Evolutionary conservation across 2,797 vertebrate species (phyloP), one percentile per base, ranked within the genome.

Genomic region (Podargus strigoides): DNA sequence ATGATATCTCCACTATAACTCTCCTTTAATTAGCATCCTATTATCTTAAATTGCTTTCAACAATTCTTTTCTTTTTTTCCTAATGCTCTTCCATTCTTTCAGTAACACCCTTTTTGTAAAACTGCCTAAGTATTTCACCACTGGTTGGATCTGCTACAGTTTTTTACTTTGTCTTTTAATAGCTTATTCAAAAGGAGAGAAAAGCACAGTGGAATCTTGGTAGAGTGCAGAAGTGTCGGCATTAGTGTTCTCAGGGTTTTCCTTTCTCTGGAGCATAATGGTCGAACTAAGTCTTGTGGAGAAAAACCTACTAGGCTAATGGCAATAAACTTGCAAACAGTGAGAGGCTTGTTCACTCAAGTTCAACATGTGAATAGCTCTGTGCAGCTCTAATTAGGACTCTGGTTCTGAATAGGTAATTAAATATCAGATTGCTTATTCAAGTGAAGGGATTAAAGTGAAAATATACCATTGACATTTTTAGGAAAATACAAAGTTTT

Each of bases 11-110:
- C 49, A 42, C 60, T 84, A 24, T 95, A 92, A 94, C 82, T 96
- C 89, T 80, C 69, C 67, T 93, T 96, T 97, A 96, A 97, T 96
- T 96, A 94, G 63, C 49, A 80, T 63, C 63, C 46, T 85, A 89
- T 94, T 96, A 93, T 81, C 66, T 93, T 91, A 93, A 92, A 90
- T 95, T 83, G 64, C 70, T 93, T 93, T 88, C 74, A 86, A 73
- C 22, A 6, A 23, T 68, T 73, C 55, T n/a, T 2, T 27, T 26
- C 17, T 77, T 52, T 60, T 83, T 68, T 50, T 5, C 15, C 23
- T 66, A 85, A 84, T 82, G 60, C 34, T 92, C 34, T 63, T 86
- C 28, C 30, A 39, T 92, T 90, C 49, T 89, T 90, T 88, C 39
- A 28, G 32, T 69, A 95, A 89, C 69, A 74, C 10, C 3, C 4